Evolutionary conservation across 2,888 invertebrate species (phyloP), one percentile per base, ranked within the genome.

Genomic region (Tenthredo mesomela): DNA sequence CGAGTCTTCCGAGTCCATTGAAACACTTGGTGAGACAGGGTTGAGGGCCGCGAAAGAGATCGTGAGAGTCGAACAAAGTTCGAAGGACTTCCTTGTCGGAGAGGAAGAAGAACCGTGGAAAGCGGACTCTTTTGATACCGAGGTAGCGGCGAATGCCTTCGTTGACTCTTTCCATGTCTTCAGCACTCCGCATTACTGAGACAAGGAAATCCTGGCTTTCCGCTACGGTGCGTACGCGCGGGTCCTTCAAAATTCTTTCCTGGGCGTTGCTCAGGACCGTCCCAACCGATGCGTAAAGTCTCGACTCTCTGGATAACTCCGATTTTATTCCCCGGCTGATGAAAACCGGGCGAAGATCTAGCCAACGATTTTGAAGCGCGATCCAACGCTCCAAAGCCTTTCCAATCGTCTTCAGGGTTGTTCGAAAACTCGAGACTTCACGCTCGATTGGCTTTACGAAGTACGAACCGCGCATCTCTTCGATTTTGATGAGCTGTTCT

Each of bases 71-170:
- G 0, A 96, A 96, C 37, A 97, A 93, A 87, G 97, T 96, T 89
- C 96, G 95, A 82, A 97, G 93, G 93, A 97, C 95, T 92, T 97
- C 97, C 88, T 96, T 95, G 91, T 97, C 96, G 0, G 96, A 96
- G 84, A 97, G 92, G 89, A 97, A 97, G 93, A 96, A 97, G 90
- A 97, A 96, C 87, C 97, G 95, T 18, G 96, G 95, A 90, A 97
- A 97, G 89, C 94, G 95, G 15, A 95, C 91, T 85, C 96, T 93
- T 88, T 96, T 96, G 90, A 95, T 95, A 89, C 96, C 95, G 85
- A 97, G 93, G 90, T 96, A 96, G 77, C 94, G 94, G 89, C 95
- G 95, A 0, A 96, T 94, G 0, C 96, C 96, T 86, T 94, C 94
- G 85, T 95, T 95, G 78, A 96, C 95, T 86, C 94, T 94, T 86